Evolutionary conservation across 2,888 invertebrate genomes (phyloP).

Genomic region (Drosophila robusta): DNA sequence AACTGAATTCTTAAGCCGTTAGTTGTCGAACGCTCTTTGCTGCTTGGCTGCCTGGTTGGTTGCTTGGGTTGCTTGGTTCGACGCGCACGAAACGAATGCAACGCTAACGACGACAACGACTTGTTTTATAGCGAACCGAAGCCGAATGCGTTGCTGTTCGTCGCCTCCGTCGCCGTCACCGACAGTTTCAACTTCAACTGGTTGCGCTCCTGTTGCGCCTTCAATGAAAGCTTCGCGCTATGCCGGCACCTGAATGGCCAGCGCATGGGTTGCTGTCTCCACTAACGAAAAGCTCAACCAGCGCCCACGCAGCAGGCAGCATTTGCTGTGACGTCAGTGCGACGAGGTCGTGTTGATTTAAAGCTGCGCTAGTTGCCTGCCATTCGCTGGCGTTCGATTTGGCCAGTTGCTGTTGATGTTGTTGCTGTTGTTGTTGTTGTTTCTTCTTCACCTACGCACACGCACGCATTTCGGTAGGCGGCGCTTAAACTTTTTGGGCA

Average conservation of each 20-base stretch:
- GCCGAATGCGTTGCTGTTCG: constrained; percentile 36
- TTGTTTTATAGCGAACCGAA: constrained; percentile 65
- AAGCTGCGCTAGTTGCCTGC: constrained; percentile 65
- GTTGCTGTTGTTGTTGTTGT: constrained; percentile 22
- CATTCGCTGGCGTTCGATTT: constrained; percentile 64
- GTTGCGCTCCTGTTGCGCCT: constrained; percentile 71
- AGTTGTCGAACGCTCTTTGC: constrained; percentile 15
- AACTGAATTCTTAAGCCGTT: constrained; percentile 31
- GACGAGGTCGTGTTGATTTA: constrained; percentile 54
- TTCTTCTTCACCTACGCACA: constrained; percentile 58
- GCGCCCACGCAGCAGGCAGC: constrained; percentile 43
- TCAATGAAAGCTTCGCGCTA: constrained; percentile 56
- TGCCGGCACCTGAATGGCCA: constrained; percentile 24
- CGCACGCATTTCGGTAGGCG: constrained; percentile 56
- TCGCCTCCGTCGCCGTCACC: constrained; percentile 1
- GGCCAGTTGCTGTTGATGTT: constrained; percentile 23
- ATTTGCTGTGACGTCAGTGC: constrained; percentile 61
- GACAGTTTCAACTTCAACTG: constrained; percentile 66
- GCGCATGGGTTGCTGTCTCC: constrained; percentile 48
- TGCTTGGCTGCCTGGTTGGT: constrained; percentile 21
- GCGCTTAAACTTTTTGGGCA: constrained; percentile 55
- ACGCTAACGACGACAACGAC: constrained; percentile 44
- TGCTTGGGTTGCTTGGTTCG: constrained; percentile 56
- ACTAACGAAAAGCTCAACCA: constrained; percentile 29
- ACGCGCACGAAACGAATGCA: constrained; percentile 77